Evolutionary conservation across 1,140 invertebrate species (phyloP).

Genomic region (Delia radicum): DNA sequence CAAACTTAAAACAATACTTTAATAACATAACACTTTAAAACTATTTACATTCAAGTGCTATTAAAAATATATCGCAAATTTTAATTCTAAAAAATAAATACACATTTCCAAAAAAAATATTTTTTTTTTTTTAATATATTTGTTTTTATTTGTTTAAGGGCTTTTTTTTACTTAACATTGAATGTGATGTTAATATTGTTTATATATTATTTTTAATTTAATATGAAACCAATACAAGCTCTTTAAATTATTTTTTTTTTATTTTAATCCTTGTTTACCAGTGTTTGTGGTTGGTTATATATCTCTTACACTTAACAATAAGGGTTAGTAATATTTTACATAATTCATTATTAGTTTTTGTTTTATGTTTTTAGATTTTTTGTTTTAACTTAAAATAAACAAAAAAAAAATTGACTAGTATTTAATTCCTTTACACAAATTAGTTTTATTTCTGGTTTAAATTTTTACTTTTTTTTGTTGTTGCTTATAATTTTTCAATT

Average conservation of each 20-base stretch:
- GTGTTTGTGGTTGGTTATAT: background rate
- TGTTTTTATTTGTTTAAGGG: slow-evolving; percentile 12
- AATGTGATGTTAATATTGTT: background rate
- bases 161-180: slow-evolving; percentile 1
- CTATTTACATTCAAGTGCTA: too few species aligned
- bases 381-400: slow-evolving; percentile 31
- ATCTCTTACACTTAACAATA: slow-evolving; percentile 9
- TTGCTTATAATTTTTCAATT: background rate
- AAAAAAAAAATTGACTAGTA: slow-evolving; percentile 40
- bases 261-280: slow-evolving; percentile 1
- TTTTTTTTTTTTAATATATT: background rate
- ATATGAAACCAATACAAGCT: slow-evolving; percentile 22
- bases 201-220: background rate
- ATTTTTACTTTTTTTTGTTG: background rate
- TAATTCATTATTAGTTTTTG: slow-evolving; percentile 11
- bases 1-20: too few species aligned
- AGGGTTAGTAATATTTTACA: slow-evolving; percentile 15
- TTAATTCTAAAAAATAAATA: too few species aligned
- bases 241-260: background rate
- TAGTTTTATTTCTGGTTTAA: slow-evolving; percentile 23
- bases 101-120: background rate
- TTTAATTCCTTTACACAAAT: slow-evolving; percentile 41
- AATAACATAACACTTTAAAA: too few species aligned
- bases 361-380: slow-evolving; percentile 5
- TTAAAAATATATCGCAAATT: too few species aligned